A percentile compares a stretch with the other conserved stretches of the same genome.
phyloP scores from a whole-genome alignment of 2,888 invertebrate genomes.

The Drosophila nr. perissopoda region DNA sequence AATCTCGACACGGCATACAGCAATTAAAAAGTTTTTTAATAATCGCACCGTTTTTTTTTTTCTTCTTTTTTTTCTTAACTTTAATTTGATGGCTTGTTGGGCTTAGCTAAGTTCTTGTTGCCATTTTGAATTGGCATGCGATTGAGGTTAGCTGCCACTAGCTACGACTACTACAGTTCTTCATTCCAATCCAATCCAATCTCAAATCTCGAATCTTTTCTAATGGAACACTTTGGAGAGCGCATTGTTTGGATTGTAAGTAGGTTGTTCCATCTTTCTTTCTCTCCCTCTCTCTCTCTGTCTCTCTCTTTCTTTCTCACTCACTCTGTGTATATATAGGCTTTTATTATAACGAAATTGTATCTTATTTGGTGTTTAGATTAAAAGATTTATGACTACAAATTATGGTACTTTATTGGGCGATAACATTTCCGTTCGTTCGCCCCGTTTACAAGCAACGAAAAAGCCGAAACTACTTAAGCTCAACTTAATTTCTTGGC shows the following conservation, averaged over 20 bases:
- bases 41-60: conserved; percentile 74
- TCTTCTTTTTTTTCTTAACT: conserved; percentile 71
- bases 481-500: conserved; percentile 69
- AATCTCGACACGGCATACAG: conserved; percentile 73
- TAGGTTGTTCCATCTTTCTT: conserved; percentile 6
- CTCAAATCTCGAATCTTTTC: background rate
- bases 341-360: conserved; percentile 54
- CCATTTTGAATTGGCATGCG: conserved; percentile 65
- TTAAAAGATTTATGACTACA: conserved; percentile 79
- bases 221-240: conserved; percentile 5
- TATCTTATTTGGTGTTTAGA: conserved; percentile 78
- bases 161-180: background rate
- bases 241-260: conserved; percentile 3
- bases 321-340: conserved; percentile 12
- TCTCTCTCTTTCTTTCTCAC: background rate
- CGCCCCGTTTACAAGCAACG: conserved; percentile 20
- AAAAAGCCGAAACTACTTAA: conserved; percentile 57
- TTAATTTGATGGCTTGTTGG: conserved; percentile 69
- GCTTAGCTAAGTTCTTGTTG: conserved; percentile 22
- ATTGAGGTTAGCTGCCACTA: conserved; percentile 32
- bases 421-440: conserved; percentile 79
- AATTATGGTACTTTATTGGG: conserved; percentile 79
- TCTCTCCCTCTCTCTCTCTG: background rate
- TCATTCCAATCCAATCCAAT: background rate
- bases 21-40: conserved; percentile 71